Evolutionary conservation across 2,113 vertebrate species (phyloP).

Genomic region (Chlamydotis undulata): DNA sequence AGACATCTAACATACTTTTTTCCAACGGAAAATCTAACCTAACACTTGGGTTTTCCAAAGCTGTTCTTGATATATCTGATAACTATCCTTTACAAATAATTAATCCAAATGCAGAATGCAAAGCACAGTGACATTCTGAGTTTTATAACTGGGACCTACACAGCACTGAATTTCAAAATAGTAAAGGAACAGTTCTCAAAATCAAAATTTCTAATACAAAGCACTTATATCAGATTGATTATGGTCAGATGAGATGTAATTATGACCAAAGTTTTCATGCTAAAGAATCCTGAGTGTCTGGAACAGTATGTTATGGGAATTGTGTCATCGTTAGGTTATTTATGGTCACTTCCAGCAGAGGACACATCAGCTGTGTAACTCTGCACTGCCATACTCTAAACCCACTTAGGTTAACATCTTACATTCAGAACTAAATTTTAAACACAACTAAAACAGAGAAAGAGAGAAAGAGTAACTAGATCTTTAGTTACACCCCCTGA

Average conservation of each 20-base stretch:
- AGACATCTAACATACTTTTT: not conserved
- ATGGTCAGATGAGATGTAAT: not conserved
- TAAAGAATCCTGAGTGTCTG: not conserved
- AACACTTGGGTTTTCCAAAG: not conserved
- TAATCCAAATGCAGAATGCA: not conserved
- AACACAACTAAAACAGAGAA: not conserved
- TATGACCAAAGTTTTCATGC: not conserved
- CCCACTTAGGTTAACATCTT: not conserved
- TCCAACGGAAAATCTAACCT: not conserved
- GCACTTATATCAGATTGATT: not conserved
- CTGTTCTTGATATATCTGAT: not conserved
- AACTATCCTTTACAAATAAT: not conserved
- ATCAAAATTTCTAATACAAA: not conserved
- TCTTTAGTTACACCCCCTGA: not conserved
- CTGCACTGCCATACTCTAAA: not conserved
- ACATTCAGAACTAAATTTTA: not conserved
- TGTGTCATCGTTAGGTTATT: not conserved
- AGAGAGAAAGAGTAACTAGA: not conserved
- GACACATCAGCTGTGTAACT: not conserved
- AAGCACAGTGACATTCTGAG: not conserved
- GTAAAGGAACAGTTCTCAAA: not conserved
- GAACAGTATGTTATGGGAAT: not conserved
- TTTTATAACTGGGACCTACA: not conserved
- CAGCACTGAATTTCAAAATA: not conserved
- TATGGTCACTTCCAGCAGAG: not conserved